These are phyloP conservation scores for Electrona antarctica DNA, from an alignment of 2,113 vertebrate species.

Conservation along the genomic window DNA sequence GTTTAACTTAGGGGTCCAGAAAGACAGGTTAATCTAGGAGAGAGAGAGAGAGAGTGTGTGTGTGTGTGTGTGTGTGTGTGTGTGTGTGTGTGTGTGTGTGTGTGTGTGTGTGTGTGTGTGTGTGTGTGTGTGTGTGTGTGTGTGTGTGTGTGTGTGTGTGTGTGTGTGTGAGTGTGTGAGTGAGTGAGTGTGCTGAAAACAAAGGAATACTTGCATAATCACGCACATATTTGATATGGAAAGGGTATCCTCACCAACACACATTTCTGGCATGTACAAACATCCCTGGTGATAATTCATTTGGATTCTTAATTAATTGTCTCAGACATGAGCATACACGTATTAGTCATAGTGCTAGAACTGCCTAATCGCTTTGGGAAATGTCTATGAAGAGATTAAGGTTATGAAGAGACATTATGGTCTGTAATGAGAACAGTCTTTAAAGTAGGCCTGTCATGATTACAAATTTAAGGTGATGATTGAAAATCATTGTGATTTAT, in stretches of 20 bases:
- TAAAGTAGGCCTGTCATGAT: too few relatives aligned
- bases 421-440: too few relatives aligned
- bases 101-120: conserved; percentile 1
- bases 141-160: conserved; percentile 1
- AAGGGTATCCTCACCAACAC: conserved; percentile 7
- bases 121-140: neutral
- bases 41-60: conserved; percentile 14
- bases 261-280: too few relatives aligned
- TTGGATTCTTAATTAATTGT: too few relatives aligned
- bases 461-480: too few relatives aligned
- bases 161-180: conserved; percentile 1
- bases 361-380: too few relatives aligned
- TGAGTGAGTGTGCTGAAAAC: neutral
- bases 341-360: too few relatives aligned
- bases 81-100: neutral
- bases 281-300: too few relatives aligned
- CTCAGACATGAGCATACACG: too few relatives aligned
- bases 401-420: too few relatives aligned
- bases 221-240: conserved; percentile 56
- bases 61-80: conserved; percentile 1
- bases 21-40: conserved; percentile 26
- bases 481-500: too few relatives aligned
- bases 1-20: conserved; percentile 11
- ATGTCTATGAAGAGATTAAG: too few relatives aligned
- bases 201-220: conserved; percentile 1